Conservation (phyloP, 2,888 invertebrate genomes). For the Brassicogethes aeneus region DNA sequence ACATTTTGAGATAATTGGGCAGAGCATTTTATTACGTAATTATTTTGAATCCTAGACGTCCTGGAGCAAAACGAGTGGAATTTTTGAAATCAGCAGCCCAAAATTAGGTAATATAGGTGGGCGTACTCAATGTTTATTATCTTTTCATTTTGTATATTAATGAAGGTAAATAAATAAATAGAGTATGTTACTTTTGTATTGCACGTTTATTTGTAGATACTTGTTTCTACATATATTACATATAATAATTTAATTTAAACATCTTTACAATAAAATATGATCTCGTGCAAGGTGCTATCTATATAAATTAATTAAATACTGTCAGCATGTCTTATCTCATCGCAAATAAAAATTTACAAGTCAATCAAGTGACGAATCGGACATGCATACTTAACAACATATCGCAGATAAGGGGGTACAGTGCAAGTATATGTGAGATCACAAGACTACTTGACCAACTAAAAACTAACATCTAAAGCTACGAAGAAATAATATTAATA, state of each 20-base stretch:
- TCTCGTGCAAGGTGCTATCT: conserved; percentile 28
- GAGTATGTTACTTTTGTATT: conserved; percentile 14
- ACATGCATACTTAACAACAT: conserved; percentile 13
- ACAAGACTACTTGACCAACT: conserved; percentile 28
- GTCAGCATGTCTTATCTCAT: conserved; percentile 16
- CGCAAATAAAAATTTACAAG: conserved; percentile 14
- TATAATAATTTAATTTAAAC: conserved; percentile 17
- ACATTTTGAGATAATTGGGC: no score
- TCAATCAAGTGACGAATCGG: conserved; percentile 7
- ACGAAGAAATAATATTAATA: conserved; percentile 24
- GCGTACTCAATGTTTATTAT: no score
- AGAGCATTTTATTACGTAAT: no score
- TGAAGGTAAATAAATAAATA: no score
- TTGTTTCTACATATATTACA: conserved; percentile 14
- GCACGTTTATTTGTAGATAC: conserved; percentile 17
- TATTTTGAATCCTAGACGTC: no score
- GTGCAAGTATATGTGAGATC: conserved; percentile 31
- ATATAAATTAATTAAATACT: conserved; percentile 18
- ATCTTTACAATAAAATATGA: conserved; percentile 28
- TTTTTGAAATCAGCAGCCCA: no score
- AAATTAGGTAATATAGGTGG: no score
- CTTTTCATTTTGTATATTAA: no score
- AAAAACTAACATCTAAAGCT: conserved; percentile 18
- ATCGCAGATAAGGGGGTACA: conserved; percentile 24
- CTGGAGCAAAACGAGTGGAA: no score